Evolutionary conservation across 2,888 invertebrate species (phyloP).

Genomic region (Merodon equestris): DNA sequence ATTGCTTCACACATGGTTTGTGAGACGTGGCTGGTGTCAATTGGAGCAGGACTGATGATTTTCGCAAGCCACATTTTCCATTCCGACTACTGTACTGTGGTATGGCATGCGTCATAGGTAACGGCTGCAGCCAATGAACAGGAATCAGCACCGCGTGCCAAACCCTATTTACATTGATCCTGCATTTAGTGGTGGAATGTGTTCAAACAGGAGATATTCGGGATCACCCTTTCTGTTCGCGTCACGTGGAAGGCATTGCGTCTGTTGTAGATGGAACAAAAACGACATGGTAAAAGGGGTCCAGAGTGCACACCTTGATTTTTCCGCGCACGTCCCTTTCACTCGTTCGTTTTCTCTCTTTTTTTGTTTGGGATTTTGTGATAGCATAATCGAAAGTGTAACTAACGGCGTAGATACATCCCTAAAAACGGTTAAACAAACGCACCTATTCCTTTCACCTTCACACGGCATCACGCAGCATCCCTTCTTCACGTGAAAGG

Average conservation of each 20-base stretch:
- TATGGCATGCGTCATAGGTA: neutral
- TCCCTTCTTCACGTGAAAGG: neutral
- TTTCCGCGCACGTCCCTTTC: neutral
- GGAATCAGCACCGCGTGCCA: constrained; percentile 22
- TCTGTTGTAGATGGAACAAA: constrained; percentile 5
- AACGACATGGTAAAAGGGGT: constrained; percentile 26
- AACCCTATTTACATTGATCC: constrained; percentile 33
- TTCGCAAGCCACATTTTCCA: no score
- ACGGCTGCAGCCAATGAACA: constrained; percentile 35
- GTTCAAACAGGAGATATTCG: constrained; percentile 18
- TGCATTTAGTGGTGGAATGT: neutral
- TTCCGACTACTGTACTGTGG: no score
- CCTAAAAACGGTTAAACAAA: constrained; percentile 35
- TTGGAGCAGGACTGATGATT: no score
- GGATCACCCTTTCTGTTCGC: constrained; percentile 56
- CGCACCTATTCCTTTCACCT: constrained; percentile 44
- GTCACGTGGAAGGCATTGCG: constrained; percentile 51
- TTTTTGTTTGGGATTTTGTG: constrained; percentile 26
- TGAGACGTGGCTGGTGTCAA: no score
- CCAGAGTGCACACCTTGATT: constrained; percentile 54
- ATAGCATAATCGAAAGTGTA: constrained; percentile 50
- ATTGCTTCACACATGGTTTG: no score
- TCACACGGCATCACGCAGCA: constrained; percentile 17
- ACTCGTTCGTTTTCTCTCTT: constrained; percentile 8
- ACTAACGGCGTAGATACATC: constrained; percentile 57